phyloP scores from a whole-genome alignment of 1,140 invertebrate genomes.

The Heliconius hermathena region DNA sequence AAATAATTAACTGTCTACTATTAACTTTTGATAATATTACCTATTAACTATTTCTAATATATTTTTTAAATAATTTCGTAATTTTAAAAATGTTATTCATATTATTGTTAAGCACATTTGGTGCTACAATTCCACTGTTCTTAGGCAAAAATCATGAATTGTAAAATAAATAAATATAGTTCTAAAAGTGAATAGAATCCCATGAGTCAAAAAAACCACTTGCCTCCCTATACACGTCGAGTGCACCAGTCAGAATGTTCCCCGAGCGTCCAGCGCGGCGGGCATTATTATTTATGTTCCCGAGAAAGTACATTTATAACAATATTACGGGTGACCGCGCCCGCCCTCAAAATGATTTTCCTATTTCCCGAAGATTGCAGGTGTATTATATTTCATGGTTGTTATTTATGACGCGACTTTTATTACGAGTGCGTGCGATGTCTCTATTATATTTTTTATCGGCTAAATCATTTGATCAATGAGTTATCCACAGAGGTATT shows the following conservation, averaged over 20 bases:
- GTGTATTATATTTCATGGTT: slow-evolving; percentile 81
- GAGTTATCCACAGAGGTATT: slow-evolving; percentile 35
- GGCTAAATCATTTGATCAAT: slow-evolving; percentile 71
- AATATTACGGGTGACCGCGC: slow-evolving; percentile 79
- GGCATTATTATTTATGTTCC: slow-evolving; percentile 79
- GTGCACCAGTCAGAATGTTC: slow-evolving; percentile 42
- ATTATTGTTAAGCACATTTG: too few relatives aligned
- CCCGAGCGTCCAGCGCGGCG: slow-evolving; percentile 55
- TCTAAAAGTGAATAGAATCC: not conserved
- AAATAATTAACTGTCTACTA: not conserved
- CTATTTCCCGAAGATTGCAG: slow-evolving; percentile 80
- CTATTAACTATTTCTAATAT: too few relatives aligned
- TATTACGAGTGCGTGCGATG: slow-evolving; percentile 81
- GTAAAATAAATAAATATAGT: not conserved
- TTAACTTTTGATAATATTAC: too few relatives aligned
- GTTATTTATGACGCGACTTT: slow-evolving; percentile 81
- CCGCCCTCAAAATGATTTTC: slow-evolving; percentile 79
- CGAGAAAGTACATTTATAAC: slow-evolving; percentile 80
- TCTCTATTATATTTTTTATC: slow-evolving; percentile 79
- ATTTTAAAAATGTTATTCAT: not conserved
- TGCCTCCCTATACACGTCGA: slow-evolving; percentile 31
- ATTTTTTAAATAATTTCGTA: not conserved
- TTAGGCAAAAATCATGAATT: too few relatives aligned
- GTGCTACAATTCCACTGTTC: too few relatives aligned
- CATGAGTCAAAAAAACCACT: slow-evolving; percentile 18